Conservation (phyloP, 2,888 invertebrate genomes). For the Synergus japonicus region DNA sequence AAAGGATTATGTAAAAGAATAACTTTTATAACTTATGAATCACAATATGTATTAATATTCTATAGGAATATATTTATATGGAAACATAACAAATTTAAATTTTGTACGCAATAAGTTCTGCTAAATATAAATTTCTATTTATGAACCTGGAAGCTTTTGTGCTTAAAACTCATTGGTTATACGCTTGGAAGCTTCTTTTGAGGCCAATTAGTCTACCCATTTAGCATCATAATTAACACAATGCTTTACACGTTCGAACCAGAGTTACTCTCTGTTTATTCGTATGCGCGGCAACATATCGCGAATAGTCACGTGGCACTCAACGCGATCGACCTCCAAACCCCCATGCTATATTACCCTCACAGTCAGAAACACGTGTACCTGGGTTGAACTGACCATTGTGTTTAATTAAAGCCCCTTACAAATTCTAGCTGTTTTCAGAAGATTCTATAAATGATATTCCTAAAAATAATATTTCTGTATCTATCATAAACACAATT, state of each 20-base stretch:
- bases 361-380: constrained; percentile 56
- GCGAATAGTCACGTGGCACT: constrained; percentile 52
- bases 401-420: background rate
- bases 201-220: constrained; percentile 30
- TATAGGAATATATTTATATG: too few species aligned
- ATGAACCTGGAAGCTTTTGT: background rate
- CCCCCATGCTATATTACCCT: constrained; percentile 49
- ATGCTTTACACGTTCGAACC: constrained; percentile 28
- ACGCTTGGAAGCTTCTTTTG: constrained; percentile 11
- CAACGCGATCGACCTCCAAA: constrained; percentile 49
- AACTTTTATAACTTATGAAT: too few species aligned
- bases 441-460: background rate
- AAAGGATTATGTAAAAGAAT: too few species aligned
- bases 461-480: background rate
- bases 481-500: background rate
- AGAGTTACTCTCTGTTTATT: constrained; percentile 36
- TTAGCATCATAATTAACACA: constrained; percentile 37
- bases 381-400: constrained; percentile 13
- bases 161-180: background rate
- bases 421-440: background rate
- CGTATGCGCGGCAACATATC: constrained; percentile 2
- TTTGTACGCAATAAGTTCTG: too few species aligned
- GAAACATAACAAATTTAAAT: too few species aligned
- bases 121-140: background rate
- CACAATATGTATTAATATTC: too few species aligned